Conservation (phyloP, 1,140 invertebrate genomes). For the Aphis gossypii region DNA sequence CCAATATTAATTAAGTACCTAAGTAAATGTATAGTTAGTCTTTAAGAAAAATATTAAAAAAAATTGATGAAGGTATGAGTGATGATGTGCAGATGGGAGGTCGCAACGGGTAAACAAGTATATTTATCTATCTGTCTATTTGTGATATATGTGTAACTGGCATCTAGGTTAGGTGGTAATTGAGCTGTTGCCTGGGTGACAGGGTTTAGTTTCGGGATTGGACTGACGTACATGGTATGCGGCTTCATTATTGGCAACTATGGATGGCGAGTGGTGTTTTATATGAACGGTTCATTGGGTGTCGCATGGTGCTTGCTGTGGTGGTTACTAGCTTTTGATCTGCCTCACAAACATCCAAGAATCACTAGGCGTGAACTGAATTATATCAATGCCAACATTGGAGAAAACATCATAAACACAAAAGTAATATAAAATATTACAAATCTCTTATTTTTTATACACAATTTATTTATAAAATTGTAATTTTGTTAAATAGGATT, state of each 20-base stretch:
- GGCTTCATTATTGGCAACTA: conserved; percentile 74
- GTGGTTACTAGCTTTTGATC: conserved; percentile 78
- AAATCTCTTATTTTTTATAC: background rate
- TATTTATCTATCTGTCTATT: conserved; percentile 56
- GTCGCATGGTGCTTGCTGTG: conserved; percentile 74
- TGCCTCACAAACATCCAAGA: conserved; percentile 76
- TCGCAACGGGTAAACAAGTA: conserved; percentile 57
- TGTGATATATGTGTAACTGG: conserved; percentile 58
- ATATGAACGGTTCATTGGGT: conserved; percentile 75
- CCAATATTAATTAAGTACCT: background rate
- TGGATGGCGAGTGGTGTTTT: conserved; percentile 75
- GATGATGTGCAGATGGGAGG: conserved; percentile 54
- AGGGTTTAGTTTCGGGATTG: conserved; percentile 77
- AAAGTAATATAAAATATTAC: conserved; percentile 63
- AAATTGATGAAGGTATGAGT: conserved; percentile 34
- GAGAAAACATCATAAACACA: conserved; percentile 65
- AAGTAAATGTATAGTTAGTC: background rate
- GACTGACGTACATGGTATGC: conserved; percentile 74
- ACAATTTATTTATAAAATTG: background rate
- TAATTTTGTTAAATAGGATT: conserved; percentile 59
- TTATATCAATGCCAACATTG: conserved; percentile 74
- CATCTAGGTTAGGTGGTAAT: conserved; percentile 59
- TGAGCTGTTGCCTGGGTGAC: conserved; percentile 60
- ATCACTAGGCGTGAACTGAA: conserved; percentile 74
- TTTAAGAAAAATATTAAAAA: conserved; percentile 9